Percentiles rank a stretch among this genome's conserved stretches.
phyloP scores from a whole-genome alignment of 2,888 invertebrate species.

The Diachrysia chrysitis region DNA sequence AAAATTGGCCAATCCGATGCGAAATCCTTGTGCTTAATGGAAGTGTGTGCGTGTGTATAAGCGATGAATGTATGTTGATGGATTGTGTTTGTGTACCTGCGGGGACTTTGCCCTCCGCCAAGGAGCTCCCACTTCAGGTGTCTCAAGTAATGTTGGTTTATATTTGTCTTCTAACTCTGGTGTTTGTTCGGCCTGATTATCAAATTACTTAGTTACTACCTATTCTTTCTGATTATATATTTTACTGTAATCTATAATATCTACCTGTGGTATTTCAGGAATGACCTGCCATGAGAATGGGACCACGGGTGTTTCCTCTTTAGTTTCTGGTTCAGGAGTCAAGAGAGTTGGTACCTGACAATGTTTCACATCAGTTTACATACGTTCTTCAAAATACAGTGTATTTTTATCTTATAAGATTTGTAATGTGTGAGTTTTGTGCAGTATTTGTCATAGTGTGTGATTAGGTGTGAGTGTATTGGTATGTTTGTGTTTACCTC shows the following conservation, averaged over 20 bases:
- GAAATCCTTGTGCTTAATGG: constrained; percentile 52
- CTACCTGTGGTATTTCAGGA: constrained; percentile 87
- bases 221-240: constrained; percentile 29
- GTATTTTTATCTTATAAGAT: not conserved
- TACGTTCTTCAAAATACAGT: constrained; percentile 17
- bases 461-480: constrained; percentile 28
- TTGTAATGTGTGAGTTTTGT: constrained; percentile 33
- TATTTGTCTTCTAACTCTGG: constrained; percentile 83
- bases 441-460: constrained; percentile 46
- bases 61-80: constrained; percentile 48
- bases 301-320: constrained; percentile 76
- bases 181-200: constrained; percentile 82
- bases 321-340: constrained; percentile 73
- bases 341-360: constrained; percentile 75
- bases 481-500: constrained; percentile 45
- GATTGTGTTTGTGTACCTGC: constrained; percentile 73
- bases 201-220: constrained; percentile 50
- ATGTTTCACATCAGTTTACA: constrained; percentile 40
- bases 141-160: constrained; percentile 81
- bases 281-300: constrained; percentile 85
- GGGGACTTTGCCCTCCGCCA: constrained; percentile 83
- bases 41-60: constrained; percentile 56
- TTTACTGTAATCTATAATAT: constrained; percentile 32
- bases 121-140: constrained; percentile 72
- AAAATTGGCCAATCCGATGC: constrained; percentile 48